These are phyloP conservation scores for Altica lythri DNA, from an alignment of 2,888 invertebrate genomes.

Conservation along the genomic window DNA sequence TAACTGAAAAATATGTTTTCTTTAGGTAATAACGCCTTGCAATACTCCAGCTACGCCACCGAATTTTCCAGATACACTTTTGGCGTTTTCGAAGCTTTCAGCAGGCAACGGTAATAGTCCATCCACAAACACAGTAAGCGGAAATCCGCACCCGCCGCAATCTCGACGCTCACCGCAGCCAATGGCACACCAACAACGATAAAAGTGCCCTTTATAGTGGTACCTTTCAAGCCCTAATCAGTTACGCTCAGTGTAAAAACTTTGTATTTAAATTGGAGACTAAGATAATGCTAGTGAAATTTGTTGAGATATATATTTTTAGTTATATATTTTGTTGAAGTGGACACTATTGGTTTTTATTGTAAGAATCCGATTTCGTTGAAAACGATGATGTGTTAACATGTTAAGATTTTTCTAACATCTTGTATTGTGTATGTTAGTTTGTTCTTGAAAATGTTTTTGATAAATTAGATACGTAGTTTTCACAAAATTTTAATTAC, in stretches of 20 bases:
- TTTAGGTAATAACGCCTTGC: slow-evolving; percentile 87
- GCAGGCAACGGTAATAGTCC: slow-evolving; percentile 65
- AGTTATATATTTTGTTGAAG: slow-evolving; percentile 32
- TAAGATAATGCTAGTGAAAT: slow-evolving; percentile 40
- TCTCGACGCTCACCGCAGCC: slow-evolving; percentile 52
- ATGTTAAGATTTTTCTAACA: not conserved
- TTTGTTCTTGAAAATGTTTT: no score
- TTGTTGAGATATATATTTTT: slow-evolving; percentile 37
- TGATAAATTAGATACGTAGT: no score
- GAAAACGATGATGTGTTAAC: not conserved
- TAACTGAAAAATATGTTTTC: no score
- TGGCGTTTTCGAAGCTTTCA: slow-evolving; percentile 87
- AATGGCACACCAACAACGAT: slow-evolving; percentile 41
- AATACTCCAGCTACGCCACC: slow-evolving; percentile 95
- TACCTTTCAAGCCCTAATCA: slow-evolving; percentile 11
- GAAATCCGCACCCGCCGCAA: slow-evolving; percentile 33
- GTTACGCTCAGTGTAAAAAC: slow-evolving; percentile 41
- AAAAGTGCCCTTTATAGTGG: slow-evolving; percentile 27
- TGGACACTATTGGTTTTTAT: slow-evolving; percentile 26
- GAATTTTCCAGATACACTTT: slow-evolving; percentile 88
- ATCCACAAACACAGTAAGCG: slow-evolving; percentile 47
- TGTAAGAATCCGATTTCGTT: slow-evolving; percentile 4
- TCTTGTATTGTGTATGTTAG: no score
- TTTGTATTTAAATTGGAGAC: slow-evolving; percentile 38
- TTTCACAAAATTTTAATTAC: no score